phyloP scores from a whole-genome alignment of 2,888 invertebrate genomes.

The Cataglyphis rosenhaueri region DNA sequence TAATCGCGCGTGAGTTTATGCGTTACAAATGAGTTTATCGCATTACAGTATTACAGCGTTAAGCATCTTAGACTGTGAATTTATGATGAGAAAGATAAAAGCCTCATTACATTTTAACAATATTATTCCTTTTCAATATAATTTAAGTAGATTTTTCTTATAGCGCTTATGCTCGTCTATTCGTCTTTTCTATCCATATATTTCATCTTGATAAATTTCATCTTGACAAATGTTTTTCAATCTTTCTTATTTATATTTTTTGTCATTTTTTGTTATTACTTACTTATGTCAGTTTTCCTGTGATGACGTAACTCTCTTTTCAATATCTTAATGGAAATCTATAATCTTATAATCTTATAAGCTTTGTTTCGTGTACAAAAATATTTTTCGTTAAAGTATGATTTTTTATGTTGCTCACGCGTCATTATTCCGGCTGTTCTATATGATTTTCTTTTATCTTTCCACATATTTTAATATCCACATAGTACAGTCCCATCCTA shows the following conservation, averaged over 20 bases:
- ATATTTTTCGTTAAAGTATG: background rate
- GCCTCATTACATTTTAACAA: constrained; percentile 2
- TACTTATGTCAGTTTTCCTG: background rate
- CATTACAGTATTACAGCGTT: constrained; percentile 9
- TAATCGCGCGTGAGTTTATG: background rate
- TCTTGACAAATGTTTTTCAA: constrained; percentile 16
- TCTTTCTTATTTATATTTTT: background rate
- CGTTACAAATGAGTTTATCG: constrained; percentile 24
- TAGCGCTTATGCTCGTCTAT: background rate
- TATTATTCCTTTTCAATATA: background rate
- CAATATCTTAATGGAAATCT: background rate
- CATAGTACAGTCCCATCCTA: constrained; percentile 19
- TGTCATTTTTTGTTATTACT: background rate
- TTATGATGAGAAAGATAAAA: constrained; percentile 6
- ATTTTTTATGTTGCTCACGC: constrained; percentile 31
- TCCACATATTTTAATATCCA: constrained; percentile 64
- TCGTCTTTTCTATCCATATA: background rate
- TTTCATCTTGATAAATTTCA: background rate
- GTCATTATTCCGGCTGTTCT: constrained; percentile 60
- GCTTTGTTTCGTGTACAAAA: background rate
- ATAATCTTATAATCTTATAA: background rate
- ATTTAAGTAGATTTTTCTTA: constrained; percentile 11
- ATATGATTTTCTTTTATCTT: constrained; percentile 13
- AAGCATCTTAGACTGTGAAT: background rate
- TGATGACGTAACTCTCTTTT: background rate